These are phyloP conservation scores for Enteromius unitaeniatus DNA, from an alignment of 2,797 vertebrate species.

Conservation along the genomic window DNA sequence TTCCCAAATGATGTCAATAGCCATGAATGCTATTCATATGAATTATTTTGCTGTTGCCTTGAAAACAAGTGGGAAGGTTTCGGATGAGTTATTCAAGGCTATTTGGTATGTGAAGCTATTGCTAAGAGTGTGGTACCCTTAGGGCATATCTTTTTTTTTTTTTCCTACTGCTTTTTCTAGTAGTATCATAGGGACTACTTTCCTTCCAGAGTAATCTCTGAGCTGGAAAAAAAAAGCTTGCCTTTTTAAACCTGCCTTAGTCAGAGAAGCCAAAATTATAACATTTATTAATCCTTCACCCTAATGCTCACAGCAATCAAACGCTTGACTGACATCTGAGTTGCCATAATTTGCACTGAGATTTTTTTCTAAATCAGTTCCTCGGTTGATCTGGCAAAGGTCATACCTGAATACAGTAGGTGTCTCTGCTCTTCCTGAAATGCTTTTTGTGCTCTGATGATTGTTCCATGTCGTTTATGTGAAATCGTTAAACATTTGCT, in stretches of 20 bases:
- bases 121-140: constrained; percentile 15
- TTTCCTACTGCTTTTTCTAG: neutral
- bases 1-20: constrained; percentile 28
- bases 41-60: constrained; percentile 35
- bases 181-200: constrained; percentile 21
- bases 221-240: neutral
- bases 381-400: constrained; percentile 54
- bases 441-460: constrained; percentile 34
- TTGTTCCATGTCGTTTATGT: constrained; percentile 28
- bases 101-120: constrained; percentile 27
- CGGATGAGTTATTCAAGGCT: constrained; percentile 22
- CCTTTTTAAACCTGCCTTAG: constrained; percentile 46
- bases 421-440: constrained; percentile 40
- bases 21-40: constrained; percentile 30
- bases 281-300: constrained; percentile 48
- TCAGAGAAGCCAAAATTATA: constrained; percentile 50
- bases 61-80: constrained; percentile 31
- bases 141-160: constrained; percentile 12
- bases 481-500: constrained; percentile 29
- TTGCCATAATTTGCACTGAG: constrained; percentile 60
- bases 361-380: constrained; percentile 58
- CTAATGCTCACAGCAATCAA: constrained; percentile 43
- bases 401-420: constrained; percentile 57
- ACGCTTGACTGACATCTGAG: constrained; percentile 47
- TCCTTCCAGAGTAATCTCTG: neutral